These are phyloP conservation scores for Alligator mississippiensis DNA, from an alignment of 2,113 vertebrate genomes.

Conservation along the genomic window DNA sequence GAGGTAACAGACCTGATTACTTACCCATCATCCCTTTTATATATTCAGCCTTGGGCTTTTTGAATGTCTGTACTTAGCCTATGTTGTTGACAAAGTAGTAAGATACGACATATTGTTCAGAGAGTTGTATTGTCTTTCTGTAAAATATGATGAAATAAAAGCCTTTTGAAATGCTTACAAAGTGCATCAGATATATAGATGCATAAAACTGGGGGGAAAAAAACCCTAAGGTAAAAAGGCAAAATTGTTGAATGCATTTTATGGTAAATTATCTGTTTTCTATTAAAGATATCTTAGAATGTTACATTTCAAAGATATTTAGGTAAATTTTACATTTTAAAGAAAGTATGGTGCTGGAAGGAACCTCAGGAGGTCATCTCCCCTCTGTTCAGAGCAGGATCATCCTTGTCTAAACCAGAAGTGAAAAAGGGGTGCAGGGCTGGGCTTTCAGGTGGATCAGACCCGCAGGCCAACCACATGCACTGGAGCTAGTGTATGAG, in stretches of 20 bases:
- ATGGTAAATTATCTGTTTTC: conserved; percentile 3
- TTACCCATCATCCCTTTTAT: too few relatives aligned
- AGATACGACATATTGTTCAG: conserved; percentile 1
- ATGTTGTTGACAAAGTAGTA: fast-evolving
- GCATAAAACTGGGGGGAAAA: conserved; percentile 23
- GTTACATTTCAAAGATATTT: neutral
- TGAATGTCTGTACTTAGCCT: too few relatives aligned
- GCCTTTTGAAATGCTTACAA: conserved; percentile 34
- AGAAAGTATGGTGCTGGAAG: too few relatives aligned
- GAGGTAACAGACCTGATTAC: too few relatives aligned
- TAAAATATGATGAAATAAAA: conserved; percentile 29
- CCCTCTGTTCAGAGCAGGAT: too few relatives aligned
- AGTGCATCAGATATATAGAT: conserved; percentile 68
- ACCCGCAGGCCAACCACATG: too few relatives aligned
- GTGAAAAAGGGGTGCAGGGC: too few relatives aligned
- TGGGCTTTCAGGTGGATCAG: too few relatives aligned
- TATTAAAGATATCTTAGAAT: neutral
- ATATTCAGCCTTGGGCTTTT: too few relatives aligned
- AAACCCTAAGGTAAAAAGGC: conserved; percentile 16
- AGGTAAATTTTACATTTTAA: neutral
- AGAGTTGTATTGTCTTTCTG: conserved; percentile 29
- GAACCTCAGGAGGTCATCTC: too few relatives aligned
- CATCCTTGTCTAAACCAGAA: too few relatives aligned
- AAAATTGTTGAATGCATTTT: neutral
- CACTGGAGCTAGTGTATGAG: too few relatives aligned